Base-by-base conservation (phyloP, 2,113 vertebrate species). In the Otis tarda region DNA sequence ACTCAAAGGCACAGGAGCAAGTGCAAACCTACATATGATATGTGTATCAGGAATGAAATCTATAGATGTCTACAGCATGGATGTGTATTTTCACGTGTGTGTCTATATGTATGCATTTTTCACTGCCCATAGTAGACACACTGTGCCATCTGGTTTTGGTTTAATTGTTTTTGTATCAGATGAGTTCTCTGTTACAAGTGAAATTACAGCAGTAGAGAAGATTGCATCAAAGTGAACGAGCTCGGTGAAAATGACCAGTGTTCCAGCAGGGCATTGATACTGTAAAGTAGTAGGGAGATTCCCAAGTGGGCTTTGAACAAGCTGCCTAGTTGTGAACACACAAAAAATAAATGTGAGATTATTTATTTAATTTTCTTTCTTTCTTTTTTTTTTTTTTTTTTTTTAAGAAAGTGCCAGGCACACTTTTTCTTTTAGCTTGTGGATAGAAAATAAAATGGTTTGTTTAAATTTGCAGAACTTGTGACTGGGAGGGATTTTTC, bases 71-170 rank as follows among this genome's bases (percentile, higher is more conserved):
- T 65, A 16, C 25, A 49, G 8, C 33, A 65, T 10, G 7, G 17
- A 4, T 17, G 3, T 37, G 8, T 1, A 1, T 49, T 5, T 52
- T 60, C 2, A 0, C 43, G 6, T n/a, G 12, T 57, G 6, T 70
- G 22, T 45, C 3, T 68, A 9, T 21, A 6, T 5, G 3, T 19
- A 16, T 55, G 39, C 23, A 14, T 56, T 87, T 90, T 82, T 70
- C 45, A 35, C 20, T 49, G 19, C 6, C 9, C 71, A 4, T 45
- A 53, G 15, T 7, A 53, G 56, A 50, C 3, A 35, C 2, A 24
- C 7, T 56, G 15, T 33, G 23, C 4, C 45, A 18, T 24, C 33
- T 57, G 41, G 9, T 7, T 83, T 88, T 64, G 14, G 5, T 55
- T 78, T 60, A 55, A 13, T 45, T 28, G 13, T 56, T 88, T n/a